Base-by-base conservation (phyloP, 2,113 vertebrate genomes). In the Cavia porcellus region DNA sequence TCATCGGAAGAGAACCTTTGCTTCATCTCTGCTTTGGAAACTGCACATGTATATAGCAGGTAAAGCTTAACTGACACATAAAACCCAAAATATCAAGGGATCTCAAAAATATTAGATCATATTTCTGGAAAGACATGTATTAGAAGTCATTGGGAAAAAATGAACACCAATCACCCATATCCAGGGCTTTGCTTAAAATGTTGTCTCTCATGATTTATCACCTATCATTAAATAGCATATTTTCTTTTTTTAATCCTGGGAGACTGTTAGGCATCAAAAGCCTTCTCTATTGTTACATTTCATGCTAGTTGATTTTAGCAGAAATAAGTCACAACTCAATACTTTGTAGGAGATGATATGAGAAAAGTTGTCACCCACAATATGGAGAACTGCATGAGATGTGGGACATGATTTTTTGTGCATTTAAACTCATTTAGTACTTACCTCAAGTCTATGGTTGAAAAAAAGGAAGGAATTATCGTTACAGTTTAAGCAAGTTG, bases 271-370 rank as follows among this genome's bases (percentile, higher is more conserved):
- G 15, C 24, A 83, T 90, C 47, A n/a, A 64, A 89, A 92, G 8
- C 1, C 15, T 70, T 87, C 30, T 92, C 35, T 79, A 32, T 64
- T 94, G 55, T 52, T 92, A 87, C 3, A 80, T 90, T 85, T 82
- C 10, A 92, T 32, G 47, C 89, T 45, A 50, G n/a, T 87, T 15
- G 17, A 12, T 88, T 95, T 95, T 70, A 75, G 62, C 15, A 96
- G 52, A 79, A 92, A 35, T 77, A 95, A 70, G 32, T 72, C 25
- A 93, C 28, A 42, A 55, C 17, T 88, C 52, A 72, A 81, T 80
- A 38, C 1, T 57, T 75, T 35, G 24, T 82, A 38, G 47, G 45
- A 77, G 7, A 45, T 32, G 7, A 45, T 32, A 85, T 72, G 68
- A 84, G 30, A 92, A 66, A 55, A 82, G 81, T 90, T 70, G 24